These are phyloP conservation scores for Petroica traversi DNA, from an alignment of 2,113 vertebrate genomes.

Conservation along the genomic window DNA sequence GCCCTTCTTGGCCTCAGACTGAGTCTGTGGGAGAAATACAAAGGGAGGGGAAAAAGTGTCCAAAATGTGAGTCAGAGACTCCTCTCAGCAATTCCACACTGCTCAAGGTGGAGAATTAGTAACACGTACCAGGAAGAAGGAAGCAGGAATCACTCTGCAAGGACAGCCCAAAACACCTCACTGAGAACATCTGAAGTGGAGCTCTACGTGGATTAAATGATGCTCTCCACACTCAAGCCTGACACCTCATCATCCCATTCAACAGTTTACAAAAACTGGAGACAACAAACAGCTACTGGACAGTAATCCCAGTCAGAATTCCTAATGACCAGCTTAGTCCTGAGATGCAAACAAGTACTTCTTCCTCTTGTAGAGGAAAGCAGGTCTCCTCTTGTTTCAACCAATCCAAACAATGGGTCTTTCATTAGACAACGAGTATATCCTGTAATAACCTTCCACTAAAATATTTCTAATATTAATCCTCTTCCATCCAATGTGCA, in stretches of 20 bases:
- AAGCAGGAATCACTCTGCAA: background rate
- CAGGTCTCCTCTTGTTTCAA: background rate
- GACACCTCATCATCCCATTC: background rate
- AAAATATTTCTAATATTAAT: background rate
- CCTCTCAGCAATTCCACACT: accelerated
- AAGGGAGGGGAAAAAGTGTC: background rate
- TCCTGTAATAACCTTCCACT: background rate
- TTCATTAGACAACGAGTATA: background rate
- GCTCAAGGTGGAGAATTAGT: background rate
- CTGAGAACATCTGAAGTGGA: accelerated
- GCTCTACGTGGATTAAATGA: accelerated
- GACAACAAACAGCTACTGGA: background rate
- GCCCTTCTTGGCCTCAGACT: background rate
- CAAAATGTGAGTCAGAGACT: background rate
- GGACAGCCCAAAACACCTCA: background rate
- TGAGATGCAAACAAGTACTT: background rate
- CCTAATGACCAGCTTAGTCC: background rate
- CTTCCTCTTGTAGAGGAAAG: background rate
- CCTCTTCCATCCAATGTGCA: background rate
- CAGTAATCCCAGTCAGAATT: background rate
- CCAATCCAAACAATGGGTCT: background rate
- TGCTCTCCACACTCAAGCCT: background rate
- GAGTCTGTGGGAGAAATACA: background rate
- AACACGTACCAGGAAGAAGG: background rate
- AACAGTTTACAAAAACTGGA: background rate